Evolutionary conservation across 2,797 vertebrate genomes (phyloP).

Genomic region (Myotis pilosus): DNA sequence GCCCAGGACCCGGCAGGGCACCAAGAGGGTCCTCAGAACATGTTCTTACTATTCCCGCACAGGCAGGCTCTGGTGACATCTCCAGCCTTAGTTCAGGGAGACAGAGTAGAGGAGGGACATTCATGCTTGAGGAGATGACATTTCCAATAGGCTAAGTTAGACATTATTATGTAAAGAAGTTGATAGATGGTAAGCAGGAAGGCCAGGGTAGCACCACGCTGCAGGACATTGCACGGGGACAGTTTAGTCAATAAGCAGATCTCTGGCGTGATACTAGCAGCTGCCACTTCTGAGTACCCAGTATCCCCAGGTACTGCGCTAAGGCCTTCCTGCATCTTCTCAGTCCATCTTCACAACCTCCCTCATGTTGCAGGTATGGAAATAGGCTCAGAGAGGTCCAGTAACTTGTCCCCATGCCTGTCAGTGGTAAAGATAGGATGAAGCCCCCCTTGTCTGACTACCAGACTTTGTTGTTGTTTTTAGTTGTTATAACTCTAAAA

Average conservation of each 20-base stretch:
- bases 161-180: not conserved
- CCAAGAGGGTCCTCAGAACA: not conserved
- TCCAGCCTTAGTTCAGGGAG: not conserved
- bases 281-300: not conserved
- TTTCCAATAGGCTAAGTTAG: not conserved
- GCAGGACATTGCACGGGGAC: fast-evolving
- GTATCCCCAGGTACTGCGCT: not conserved
- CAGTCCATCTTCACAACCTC: not conserved
- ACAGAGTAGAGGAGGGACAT: too few relatives aligned
- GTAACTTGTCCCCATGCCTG: not conserved
- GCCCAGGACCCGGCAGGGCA: not conserved
- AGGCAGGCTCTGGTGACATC: not conserved
- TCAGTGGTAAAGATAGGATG: not conserved
- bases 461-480: not conserved
- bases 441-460: not conserved
- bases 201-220: not conserved
- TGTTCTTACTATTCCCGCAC: not conserved
- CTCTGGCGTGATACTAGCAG: not conserved
- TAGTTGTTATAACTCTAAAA: not conserved
- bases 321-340: not conserved
- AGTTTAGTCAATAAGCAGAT: not conserved
- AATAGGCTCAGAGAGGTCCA: not conserved
- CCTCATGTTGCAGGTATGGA: not conserved
- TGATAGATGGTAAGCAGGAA: not conserved
- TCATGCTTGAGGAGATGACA: not conserved